Evolutionary conservation across 2,888 invertebrate species (phyloP).

Genomic region (Anorthoa munda): DNA sequence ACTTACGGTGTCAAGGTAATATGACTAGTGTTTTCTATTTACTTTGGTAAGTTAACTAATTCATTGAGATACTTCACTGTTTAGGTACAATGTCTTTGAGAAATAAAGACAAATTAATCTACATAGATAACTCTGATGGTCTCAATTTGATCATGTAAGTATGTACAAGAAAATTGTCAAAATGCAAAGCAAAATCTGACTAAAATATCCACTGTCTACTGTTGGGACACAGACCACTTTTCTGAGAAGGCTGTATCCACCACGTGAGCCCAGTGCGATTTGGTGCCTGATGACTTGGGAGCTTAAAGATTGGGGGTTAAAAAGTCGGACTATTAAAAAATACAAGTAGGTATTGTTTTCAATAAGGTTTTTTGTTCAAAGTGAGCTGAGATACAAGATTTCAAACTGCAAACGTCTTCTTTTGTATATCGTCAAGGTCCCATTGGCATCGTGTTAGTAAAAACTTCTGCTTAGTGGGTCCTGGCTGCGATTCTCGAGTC

Average conservation of each 20-base stretch:
- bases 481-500: no score
- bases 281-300: no score
- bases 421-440: no score
- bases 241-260: background rate
- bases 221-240: background rate
- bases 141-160: background rate
- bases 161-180: background rate
- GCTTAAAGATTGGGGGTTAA: no score
- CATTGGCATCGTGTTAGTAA: no score
- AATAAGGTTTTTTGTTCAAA: background rate
- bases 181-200: no score
- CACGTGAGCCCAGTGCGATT: background rate
- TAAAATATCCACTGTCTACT: background rate
- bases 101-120: background rate
- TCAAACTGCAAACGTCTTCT: no score
- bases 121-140: background rate
- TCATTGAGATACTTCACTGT: background rate
- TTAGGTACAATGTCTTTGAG: background rate
- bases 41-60: conserved; percentile 43
- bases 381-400: background rate
- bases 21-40: conserved; percentile 66
- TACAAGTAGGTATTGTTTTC: background rate
- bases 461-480: no score
- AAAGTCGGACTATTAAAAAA: no score
- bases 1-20: conserved; percentile 68